phyloP scores from a whole-genome alignment of 1,140 invertebrate species.

The Pseudoatta argentina region DNA sequence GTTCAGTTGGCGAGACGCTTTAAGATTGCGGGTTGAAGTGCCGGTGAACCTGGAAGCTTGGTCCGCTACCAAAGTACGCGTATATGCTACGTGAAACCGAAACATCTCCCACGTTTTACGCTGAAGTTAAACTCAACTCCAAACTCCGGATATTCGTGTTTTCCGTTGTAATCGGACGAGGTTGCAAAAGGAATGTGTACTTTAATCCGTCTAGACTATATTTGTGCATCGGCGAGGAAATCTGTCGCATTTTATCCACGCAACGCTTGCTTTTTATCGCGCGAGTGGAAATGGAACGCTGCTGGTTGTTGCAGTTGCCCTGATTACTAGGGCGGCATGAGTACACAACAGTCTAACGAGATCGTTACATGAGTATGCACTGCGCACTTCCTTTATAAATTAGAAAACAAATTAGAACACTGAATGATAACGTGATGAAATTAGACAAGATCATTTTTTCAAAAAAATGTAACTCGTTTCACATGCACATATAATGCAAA shows the following conservation, averaged over 20 bases:
- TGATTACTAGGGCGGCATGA: not conserved
- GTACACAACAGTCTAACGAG: slow-evolving; percentile 8
- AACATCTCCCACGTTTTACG: not conserved
- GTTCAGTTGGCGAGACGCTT: slow-evolving; percentile 1
- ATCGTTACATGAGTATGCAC: not conserved
- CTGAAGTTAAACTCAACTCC: not conserved
- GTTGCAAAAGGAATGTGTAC: not conserved
- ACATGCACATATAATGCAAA: not conserved
- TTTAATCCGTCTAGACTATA: slow-evolving; percentile 19
- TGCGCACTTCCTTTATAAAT: not conserved
- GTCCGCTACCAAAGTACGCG: not conserved
- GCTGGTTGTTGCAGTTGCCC: not conserved
- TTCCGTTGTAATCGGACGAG: no score
- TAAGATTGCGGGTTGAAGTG: slow-evolving; percentile 5
- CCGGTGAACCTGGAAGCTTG: not conserved
- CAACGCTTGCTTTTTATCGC: slow-evolving; percentile 20
- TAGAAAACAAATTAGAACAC: not conserved
- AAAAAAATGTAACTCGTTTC: not conserved
- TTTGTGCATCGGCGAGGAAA: slow-evolving; percentile 9
- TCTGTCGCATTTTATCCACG: not conserved
- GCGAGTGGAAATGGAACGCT: not conserved
- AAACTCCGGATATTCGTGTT: not conserved
- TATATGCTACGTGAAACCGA: no score
- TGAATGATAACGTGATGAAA: not conserved
- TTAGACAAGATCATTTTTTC: not conserved